Evolutionary conservation across 2,888 invertebrate genomes (phyloP).

Genomic region (Tenthredo livida): DNA sequence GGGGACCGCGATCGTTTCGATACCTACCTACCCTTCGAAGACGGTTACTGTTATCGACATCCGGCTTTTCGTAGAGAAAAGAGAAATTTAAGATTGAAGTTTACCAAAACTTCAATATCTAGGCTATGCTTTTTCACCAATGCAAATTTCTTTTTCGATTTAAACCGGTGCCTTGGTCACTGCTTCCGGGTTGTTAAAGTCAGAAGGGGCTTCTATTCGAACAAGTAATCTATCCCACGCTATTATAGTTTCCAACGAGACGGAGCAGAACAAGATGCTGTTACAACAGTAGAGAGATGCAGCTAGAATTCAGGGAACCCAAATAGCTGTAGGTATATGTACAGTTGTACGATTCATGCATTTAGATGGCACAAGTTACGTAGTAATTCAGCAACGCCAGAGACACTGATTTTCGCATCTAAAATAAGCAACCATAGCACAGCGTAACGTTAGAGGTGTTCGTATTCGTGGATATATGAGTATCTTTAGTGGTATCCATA

Average conservation of each 20-base stretch:
- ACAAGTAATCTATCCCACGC: not conserved
- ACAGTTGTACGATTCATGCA: constrained; percentile 37
- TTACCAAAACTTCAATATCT: not conserved
- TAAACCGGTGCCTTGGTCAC: not conserved
- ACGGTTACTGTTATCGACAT: constrained; percentile 22
- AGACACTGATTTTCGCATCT: constrained; percentile 17
- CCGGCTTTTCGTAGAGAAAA: not conserved
- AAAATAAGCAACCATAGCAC: constrained; percentile 2
- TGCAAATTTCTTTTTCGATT: not conserved
- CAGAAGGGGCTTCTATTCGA: not conserved
- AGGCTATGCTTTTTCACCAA: not conserved
- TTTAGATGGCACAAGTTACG: constrained; percentile 32
- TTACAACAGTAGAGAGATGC: not conserved
- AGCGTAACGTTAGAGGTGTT: not conserved
- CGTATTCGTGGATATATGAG: not conserved
- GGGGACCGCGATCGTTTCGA: not conserved
- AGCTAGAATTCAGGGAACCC: not conserved
- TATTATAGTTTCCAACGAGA: not conserved
- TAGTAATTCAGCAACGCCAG: constrained; percentile 33
- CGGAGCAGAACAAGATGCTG: constrained; percentile 4
- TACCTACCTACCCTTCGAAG: not conserved
- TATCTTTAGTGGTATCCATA: not conserved
- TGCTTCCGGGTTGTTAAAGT: not conserved
- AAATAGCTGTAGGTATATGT: not conserved
- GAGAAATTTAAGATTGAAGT: not conserved